phyloP scores from a whole-genome alignment of 2,113 vertebrate genomes.

The Tautogolabrus adspersus region DNA sequence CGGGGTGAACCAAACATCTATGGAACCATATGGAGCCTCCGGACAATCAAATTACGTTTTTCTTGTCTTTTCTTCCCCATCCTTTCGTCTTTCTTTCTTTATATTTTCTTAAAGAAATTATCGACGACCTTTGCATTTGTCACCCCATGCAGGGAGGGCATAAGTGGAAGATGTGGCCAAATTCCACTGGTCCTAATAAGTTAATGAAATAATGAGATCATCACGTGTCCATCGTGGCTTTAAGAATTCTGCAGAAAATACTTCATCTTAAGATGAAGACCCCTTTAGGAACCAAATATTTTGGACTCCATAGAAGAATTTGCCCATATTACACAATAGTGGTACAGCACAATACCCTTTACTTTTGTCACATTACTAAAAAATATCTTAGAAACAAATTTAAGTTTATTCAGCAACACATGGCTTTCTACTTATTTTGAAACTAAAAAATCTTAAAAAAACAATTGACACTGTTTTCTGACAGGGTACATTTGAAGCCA shows the following conservation, averaged over 20 bases:
- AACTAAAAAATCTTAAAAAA: not conserved
- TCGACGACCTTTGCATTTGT: slow-evolving; percentile 62
- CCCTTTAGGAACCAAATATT: not conserved
- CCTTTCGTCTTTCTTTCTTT: slow-evolving; percentile 41
- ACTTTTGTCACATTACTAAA: no score
- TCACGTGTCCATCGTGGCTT: slow-evolving; percentile 60
- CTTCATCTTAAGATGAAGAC: slow-evolving; percentile 30
- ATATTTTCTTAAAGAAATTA: slow-evolving; percentile 74
- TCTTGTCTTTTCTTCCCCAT: slow-evolving; percentile 33
- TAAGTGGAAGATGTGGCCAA: slow-evolving; percentile 53
- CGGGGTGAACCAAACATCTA: slow-evolving; percentile 70
- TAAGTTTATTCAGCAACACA: no score
- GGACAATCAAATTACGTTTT: slow-evolving; percentile 81
- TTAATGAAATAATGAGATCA: slow-evolving; percentile 83
- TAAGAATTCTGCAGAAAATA: slow-evolving; percentile 29
- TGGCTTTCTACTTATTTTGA: not conserved
- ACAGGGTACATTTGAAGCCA: slow-evolving; percentile 5
- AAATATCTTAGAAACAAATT: no score
- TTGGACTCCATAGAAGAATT: no score
- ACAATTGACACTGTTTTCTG: not conserved
- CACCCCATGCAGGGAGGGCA: slow-evolving; percentile 27
- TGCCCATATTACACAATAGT: no score
- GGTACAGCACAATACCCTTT: no score
- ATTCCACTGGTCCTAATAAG: slow-evolving; percentile 79
- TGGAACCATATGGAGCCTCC: slow-evolving; percentile 79